Conservation (phyloP, 1,140 invertebrate genomes). For the Holotrichia oblita region DNA sequence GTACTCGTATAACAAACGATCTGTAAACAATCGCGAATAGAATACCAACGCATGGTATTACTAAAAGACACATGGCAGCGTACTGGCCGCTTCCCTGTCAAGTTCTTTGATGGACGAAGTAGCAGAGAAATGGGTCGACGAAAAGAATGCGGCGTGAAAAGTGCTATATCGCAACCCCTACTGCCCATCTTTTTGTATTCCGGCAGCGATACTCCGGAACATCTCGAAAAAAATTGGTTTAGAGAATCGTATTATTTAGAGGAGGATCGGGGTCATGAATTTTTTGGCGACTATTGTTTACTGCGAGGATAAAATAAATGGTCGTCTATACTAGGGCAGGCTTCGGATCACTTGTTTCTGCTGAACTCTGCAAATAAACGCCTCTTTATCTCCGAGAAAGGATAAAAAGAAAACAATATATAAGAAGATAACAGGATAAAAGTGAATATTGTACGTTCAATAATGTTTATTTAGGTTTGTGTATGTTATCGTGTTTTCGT, state of each 20-base stretch:
- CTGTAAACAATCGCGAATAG: not conserved
- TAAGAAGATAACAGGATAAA: not conserved
- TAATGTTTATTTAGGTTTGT: too few relatives aligned
- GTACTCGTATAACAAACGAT: slow-evolving; percentile 12
- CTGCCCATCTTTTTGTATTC: not conserved
- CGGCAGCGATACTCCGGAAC: not conserved
- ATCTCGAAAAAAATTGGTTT: slow-evolving; percentile 8
- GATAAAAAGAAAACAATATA: not conserved
- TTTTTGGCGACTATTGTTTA: slow-evolving; percentile 20
- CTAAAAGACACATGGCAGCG: not conserved
- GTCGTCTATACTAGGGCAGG: not conserved
- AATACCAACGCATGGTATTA: not conserved
- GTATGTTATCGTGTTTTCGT: too few relatives aligned
- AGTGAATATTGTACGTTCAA: too few relatives aligned
- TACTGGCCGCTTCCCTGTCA: not conserved
- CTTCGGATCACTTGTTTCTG: not conserved
- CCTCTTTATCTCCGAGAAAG: not conserved
- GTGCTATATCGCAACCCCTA: not conserved
- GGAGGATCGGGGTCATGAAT: not conserved
- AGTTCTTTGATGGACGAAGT: not conserved
- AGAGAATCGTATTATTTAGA: not conserved
- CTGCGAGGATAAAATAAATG: slow-evolving; percentile 15
- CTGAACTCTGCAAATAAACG: not conserved
- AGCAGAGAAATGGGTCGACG: not conserved
- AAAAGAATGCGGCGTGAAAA: not conserved